These are phyloP conservation scores for Ardeotis arabs DNA, from an alignment of 2,113 vertebrate species.

Conservation along the genomic window DNA sequence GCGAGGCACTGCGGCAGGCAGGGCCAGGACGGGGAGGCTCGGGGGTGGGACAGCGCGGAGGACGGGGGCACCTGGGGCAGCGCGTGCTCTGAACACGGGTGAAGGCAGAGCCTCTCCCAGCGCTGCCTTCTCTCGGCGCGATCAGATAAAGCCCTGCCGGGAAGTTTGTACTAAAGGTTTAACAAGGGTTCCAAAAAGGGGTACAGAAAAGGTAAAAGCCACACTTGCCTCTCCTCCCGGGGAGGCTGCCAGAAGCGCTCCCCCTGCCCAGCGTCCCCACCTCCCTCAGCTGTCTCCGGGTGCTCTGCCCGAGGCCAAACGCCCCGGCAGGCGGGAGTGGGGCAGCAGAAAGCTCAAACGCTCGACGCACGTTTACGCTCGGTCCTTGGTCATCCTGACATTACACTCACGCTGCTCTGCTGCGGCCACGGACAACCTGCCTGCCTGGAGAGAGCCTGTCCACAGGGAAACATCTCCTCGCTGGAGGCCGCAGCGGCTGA, in stretches of 20 bases:
- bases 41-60: not conserved
- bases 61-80: not conserved
- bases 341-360: not conserved
- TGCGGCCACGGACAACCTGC: fast-evolving
- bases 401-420: not conserved
- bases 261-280: not conserved
- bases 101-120: not conserved
- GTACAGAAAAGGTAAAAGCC: not conserved
- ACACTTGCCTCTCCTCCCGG: not conserved
- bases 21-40: fast-evolving
- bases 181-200: not conserved
- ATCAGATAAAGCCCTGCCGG: not conserved
- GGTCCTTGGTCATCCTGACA: not conserved
- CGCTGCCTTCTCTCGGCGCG: fast-evolving
- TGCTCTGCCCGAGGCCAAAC: not conserved
- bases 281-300: not conserved
- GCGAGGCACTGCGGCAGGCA: not conserved
- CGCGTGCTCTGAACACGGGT: fast-evolving
- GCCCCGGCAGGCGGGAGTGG: not conserved
- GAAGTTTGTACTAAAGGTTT: not conserved
- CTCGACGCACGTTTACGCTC: not conserved
- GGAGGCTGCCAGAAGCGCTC: not conserved
- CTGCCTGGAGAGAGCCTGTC: not conserved
- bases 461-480: not conserved
- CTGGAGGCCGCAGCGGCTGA: not conserved